These are phyloP conservation scores for Lepus townsendii DNA, from an alignment of 2,797 vertebrate genomes.

Conservation along the genomic window DNA sequence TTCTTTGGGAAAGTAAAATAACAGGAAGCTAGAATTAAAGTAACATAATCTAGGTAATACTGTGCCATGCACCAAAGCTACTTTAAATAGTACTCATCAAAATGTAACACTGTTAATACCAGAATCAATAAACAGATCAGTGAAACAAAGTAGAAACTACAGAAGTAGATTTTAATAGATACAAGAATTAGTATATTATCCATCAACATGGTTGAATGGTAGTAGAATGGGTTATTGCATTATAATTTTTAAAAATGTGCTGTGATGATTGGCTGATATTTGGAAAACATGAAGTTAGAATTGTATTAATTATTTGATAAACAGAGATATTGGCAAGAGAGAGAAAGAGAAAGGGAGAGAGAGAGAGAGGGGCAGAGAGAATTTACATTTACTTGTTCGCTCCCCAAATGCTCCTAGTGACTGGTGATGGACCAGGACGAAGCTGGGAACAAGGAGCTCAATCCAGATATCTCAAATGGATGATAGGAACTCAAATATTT, in stretches of 20 bases:
- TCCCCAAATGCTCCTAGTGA: too few relatives aligned
- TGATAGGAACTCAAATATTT: too few relatives aligned
- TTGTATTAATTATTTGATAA: too few relatives aligned
- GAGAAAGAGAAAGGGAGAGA: too few relatives aligned
- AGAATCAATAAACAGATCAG: conserved; percentile 18
- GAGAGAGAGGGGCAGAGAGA: too few relatives aligned
- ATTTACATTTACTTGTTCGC: too few relatives aligned
- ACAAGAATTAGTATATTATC: neutral
- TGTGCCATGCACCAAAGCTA: neutral
- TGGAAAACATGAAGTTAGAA: conserved; percentile 14
- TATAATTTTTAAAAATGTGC: neutral
- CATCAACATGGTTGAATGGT: neutral
- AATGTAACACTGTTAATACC: neutral
- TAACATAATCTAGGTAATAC: neutral
- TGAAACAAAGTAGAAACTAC: neutral
- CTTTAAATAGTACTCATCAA: neutral
- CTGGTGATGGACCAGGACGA: too few relatives aligned
- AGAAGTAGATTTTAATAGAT: neutral
- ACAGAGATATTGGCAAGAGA: too few relatives aligned
- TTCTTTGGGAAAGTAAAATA: neutral
- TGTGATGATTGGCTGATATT: conserved; percentile 23
- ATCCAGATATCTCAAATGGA: too few relatives aligned
- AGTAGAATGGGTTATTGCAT: neutral
- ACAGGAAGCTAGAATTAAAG: neutral
- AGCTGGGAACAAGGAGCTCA: too few relatives aligned